Evolutionary conservation across 2,797 vertebrate genomes (phyloP), one percentile per base, ranked within the genome.

Genomic region (Garrulus glandarius): DNA sequence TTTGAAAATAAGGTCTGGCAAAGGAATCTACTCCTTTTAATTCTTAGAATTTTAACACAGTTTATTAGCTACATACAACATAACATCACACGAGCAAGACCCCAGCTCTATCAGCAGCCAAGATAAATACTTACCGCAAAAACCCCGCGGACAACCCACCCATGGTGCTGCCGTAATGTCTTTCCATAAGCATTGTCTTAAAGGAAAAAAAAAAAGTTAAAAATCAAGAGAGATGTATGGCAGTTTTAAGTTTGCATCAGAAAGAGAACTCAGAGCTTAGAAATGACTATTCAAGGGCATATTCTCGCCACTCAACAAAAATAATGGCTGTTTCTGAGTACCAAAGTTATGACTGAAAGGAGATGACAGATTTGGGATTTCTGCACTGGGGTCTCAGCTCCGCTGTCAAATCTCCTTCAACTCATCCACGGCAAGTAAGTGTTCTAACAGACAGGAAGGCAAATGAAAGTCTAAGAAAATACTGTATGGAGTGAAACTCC

Each of bases 101-200:
- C 1, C 24, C 49, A 70, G 37, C 22, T 59, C 26, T 41, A 19
- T 6, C 47, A 86, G 69, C 10, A 49, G 43, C 26, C 29, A 72
- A 61, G 61, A 32, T 3, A 65, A 74, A 80, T 14, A 99, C 99
- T 97, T 92, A 99, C 99, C 9, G 99, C 99, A 97, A 99, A 99
- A 59, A 99, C 99, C 2, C 99, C 99, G 10, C 99, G 98, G 60
- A 99, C 99, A 37, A 99, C 99, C 99, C 99, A 99, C 75, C 99
- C 99, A 0, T 99, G 99, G 97, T 99, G 99, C 78, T 99, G 99
- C 41, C 99, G 98, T 68, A 99, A 96, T 1, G 99, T 99, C 97
- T 98, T 99, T 44, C 99, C 99, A 57, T 99, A 99, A 18, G 99
- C 99, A 2, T 98, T 99, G 97, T 99, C 99, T 99, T 92, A 76